Base-by-base conservation (phyloP, 2,797 vertebrate genomes). In the Notamacropus eugenii region DNA sequence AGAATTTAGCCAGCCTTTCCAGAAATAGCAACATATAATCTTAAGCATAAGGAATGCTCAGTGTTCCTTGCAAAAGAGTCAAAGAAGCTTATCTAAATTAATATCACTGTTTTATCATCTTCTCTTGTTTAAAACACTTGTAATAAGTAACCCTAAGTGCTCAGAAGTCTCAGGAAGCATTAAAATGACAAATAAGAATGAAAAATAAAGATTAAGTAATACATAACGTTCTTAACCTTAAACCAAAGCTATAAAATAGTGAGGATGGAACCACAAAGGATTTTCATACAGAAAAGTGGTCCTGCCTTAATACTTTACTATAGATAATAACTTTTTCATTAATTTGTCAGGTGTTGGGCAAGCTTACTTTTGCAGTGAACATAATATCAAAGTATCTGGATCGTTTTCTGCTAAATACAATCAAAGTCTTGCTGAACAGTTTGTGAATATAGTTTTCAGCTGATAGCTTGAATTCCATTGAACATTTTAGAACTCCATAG, bases 401-500 rank as follows among this genome's bases (percentile, higher is more conserved):
- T 59, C 24, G 92, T 93, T 96, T 54, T 34, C 55, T 92, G 34
- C 59, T 90, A 90, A 91, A 90, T 90, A 87, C 14, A 54, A 94
- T 55, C 27, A 91, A 94, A 90, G n/a, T 95, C 96, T 93, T 55
- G 90, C 3, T 52, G 28, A 94, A 94, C 34, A 96, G 90, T 90
- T 93, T 91, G 90, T 59, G 62, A 96, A 31, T 91, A 96, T 91
- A 92, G 31, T 67, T 96, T 97, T 95, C 74, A 96, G 55, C 24
- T 82, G 92, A 95, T 90, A n/a, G 55, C 93, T 40, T 87, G 31
- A 91, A 96, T 95, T 94, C 93, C 50, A 92, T 24, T 92, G 11
- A 8, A 96, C 55, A 96, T 96, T 93, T 97, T 93, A 95, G 82
- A 98, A 97, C 95, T 96, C 91, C 58, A 92, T 5, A 90, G 67